phyloP scores from a whole-genome alignment of 2,888 invertebrate genomes.

The Aphelenchoides bicaudatus region DNA sequence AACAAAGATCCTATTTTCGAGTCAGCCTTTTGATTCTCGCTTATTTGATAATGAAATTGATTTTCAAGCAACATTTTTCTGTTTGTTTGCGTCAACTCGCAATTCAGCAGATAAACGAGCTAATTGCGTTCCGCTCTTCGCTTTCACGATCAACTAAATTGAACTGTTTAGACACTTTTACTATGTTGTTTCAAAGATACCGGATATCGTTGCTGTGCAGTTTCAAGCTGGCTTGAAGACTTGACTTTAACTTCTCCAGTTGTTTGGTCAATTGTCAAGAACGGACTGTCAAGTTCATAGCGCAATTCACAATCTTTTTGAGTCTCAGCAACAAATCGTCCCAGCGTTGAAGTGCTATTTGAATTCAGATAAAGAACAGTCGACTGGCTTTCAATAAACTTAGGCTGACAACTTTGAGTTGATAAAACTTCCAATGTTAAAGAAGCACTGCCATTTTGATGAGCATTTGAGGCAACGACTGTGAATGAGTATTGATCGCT shows the following conservation, averaged over 20 bases:
- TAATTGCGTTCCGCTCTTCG: neutral
- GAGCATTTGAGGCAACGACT: neutral
- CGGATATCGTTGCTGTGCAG: too few relatives aligned
- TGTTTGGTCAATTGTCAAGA: conserved; percentile 3
- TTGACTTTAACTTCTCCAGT: neutral
- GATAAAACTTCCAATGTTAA: neutral
- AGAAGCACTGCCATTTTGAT: neutral
- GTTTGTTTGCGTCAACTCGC: neutral
- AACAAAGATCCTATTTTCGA: neutral
- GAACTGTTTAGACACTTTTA: too few relatives aligned
- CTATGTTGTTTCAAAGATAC: too few relatives aligned
- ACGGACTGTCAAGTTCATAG: neutral
- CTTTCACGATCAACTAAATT: conserved; percentile 4
- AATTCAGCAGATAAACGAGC: conserved; percentile 10
- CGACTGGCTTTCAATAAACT: neutral
- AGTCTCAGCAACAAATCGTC: conserved; percentile 1
- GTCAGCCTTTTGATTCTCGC: neutral
- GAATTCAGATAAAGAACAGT: conserved; percentile 5
- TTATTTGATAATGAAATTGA: neutral
- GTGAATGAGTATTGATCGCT: neutral
- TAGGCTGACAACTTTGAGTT: neutral
- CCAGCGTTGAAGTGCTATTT: neutral
- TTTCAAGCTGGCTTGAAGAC: too few relatives aligned
- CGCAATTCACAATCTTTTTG: conserved; percentile 5
- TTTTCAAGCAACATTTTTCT: conserved; percentile 4